Evolutionary conservation across 1,140 invertebrate genomes (phyloP), one percentile per base, ranked within the genome.

Genomic region (Mylabris phalerata): DNA sequence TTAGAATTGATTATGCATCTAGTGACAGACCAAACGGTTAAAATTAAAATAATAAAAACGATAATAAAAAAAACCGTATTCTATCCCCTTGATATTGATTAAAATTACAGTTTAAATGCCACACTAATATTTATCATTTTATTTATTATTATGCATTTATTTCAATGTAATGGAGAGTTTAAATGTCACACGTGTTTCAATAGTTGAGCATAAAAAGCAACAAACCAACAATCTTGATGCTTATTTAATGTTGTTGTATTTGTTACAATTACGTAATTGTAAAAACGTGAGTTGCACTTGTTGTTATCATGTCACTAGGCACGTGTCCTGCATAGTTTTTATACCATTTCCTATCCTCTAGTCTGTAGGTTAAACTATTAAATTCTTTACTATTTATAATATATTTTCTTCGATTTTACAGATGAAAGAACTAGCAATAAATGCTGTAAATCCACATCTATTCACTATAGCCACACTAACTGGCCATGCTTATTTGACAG

Each of bases 391-490:
- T 19, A 19, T 19, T 19, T 19, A 19, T 19, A 19, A 19, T 48
- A 19, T 19, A 19, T 19, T 5, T 55, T 48, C 63, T 32, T 5
- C 7, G 7, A 52, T 63, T 49, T 68, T 75, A 62, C 75, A 87
- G 77, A 80, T 88, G 75, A 88, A 85, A 73, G 86, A 88, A 73
- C 75, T 80, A 62, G 86, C 84, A 10, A 73, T 80, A 51, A 65
- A 74, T 48, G 80, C 84, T 54, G 75, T 85, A 9, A 85, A 90
- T 68, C 92, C 95, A 1, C 88, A 96, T 76, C 77, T 98, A 13
- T 92, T 95, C 65, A 98, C 95, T 0, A 85, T 98, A 67, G 95
- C 96, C 10, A 98, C 96, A 2, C 75, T 98, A 45, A 98, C 95
- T 13, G 91, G 92, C 0, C 93, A 97, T 73, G 92, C 92, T 7